Evolutionary conservation across 2,113 vertebrate species (phyloP), one percentile per base, ranked within the genome.

Genomic region (Dryoscopus gambensis): DNA sequence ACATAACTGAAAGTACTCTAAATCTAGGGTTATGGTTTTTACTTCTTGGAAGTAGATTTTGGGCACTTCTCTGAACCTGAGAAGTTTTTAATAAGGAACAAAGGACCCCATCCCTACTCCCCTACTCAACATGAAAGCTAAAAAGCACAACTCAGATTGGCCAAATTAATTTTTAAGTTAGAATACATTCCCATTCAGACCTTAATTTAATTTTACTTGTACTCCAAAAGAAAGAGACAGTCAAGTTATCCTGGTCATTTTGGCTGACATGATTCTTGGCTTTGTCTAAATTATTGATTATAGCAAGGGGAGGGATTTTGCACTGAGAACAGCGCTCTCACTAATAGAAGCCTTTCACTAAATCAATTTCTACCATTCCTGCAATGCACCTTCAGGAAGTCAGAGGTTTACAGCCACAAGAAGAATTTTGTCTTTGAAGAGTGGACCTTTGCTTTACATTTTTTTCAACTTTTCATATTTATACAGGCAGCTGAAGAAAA

Each of bases 221-320:
- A 19, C 64, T 63, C 68, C 69, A 11, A 74, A 57, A 62, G 64
- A 71, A 82, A 95, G 60, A 73, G 86, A 78, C 67, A 89, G 87
- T 90, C 74, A 37, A 22, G 68, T 97, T 97, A 96, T 83, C 70
- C 69, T 92, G 81, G 88, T 94, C 92, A 86, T 97, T 97, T 97
- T 97, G 96, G 95, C 93, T 97, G 96, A 96, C 64, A 82, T 78
- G 74, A 94, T 95, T 98, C 96, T 97, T 97, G 96, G 95, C 95
- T 95, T 97, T 96, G 81, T 95, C 98, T 97, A 96, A 98, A 97
- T 97, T 97, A 98, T 97, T 97, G 98, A 98, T 98, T 96, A 89
- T 86, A 95, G 78, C 78, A 77, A 69, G 90, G 92, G 97, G 96
- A 95, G 97, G 98, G 97, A 87, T 93, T 95, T 97, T 52, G 74